phyloP scores from a whole-genome alignment of 2,888 invertebrate genomes.

The Synergus itoensis region DNA sequence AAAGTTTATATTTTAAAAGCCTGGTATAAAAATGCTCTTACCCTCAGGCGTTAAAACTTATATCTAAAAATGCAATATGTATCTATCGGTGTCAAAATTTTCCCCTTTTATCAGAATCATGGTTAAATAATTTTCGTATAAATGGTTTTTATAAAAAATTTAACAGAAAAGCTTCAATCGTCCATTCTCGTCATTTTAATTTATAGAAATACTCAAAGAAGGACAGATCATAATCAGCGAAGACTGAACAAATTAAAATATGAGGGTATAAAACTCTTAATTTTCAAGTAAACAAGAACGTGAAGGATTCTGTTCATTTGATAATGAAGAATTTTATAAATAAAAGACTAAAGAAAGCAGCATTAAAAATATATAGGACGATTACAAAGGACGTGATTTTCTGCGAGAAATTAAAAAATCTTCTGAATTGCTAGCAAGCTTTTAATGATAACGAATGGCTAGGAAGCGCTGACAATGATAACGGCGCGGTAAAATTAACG shows the following conservation, averaged over 20 bases:
- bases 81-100: background rate
- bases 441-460: constrained; percentile 33
- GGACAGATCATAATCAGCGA: no score
- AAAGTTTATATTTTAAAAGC: constrained; percentile 22
- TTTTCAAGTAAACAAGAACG: no score
- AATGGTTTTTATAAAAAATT: no score
- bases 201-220: no score
- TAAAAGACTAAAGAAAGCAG: no score
- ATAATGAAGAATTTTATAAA: no score
- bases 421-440: background rate
- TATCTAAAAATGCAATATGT: constrained; percentile 1
- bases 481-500: constrained; percentile 36
- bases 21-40: background rate
- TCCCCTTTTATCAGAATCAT: background rate
- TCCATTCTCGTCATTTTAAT: no score
- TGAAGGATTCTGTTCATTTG: no score
- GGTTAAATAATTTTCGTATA: no score
- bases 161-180: no score
- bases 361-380: background rate
- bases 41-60: background rate
- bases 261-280: no score
- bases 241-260: no score
- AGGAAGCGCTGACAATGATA: constrained; percentile 34
- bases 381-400: background rate
- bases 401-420: background rate